Evolutionary conservation across 1,140 invertebrate genomes (phyloP), one percentile per base, ranked within the genome.

Genomic region (Schlechtendalia chinensis): DNA sequence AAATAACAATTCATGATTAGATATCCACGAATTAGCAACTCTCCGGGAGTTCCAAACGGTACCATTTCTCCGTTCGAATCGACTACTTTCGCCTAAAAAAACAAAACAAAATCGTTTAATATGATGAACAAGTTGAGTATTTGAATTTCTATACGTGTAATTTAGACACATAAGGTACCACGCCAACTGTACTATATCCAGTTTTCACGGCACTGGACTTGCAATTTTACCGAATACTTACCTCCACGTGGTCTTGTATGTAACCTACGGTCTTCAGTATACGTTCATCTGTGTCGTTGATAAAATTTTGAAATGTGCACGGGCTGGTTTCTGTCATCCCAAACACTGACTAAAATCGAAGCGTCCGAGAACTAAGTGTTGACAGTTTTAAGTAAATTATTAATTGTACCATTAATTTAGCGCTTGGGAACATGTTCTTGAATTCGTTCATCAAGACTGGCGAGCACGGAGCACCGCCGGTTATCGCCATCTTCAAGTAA

Each of bases 251-350:
- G 83, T 94, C 92, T 10, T 89, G 85, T 10, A 96, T 85, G 83
- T 89, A 88, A 0, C 96, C 96, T 19, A 98, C 92, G 0, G 93
- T 94, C 17, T 89, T 88, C 0, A 92, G 89, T 0, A 91, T 87
- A 29, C 90, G 86, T 12, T 93, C 89, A 3, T 88, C 84, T 22
- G 87, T 84, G 82, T 97, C 94, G 16, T 89, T 87, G 0, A 87
- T 85, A 2, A 89, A 82, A 1, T 90, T 89, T 29, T 63, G 90
- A 84, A 93, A 94, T 27, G 88, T 87, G 0, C 91, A 88, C 0
- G 92, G 93, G 65, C 94, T 94, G 0, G 89, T 90, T 87, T 98
- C 96, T 0, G 96, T 96, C 83, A 95, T 87, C 0, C 96, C 96
- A 84, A 95, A 98, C 29, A 94, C 88, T 59, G 91, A 90, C 92